Conservation (phyloP, 2,797 vertebrate species). For the Enteromius viviparus region DNA sequence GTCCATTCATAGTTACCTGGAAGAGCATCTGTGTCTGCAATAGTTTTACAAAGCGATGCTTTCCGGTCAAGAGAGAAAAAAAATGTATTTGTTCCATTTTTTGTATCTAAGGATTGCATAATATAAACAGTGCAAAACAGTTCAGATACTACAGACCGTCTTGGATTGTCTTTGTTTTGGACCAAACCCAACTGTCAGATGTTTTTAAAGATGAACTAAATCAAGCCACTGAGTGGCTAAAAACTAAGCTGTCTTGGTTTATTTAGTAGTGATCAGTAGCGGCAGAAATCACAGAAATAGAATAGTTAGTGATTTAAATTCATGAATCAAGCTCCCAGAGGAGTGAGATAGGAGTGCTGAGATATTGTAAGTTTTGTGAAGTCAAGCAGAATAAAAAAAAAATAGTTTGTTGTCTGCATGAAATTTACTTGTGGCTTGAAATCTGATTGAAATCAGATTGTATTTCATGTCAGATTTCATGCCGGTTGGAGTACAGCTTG, state of each 20-base stretch:
- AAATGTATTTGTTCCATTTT: neutral
- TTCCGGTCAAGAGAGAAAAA: neutral
- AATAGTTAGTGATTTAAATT: constrained; percentile 10
- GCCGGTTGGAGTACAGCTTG: constrained; percentile 32
- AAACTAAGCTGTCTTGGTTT: constrained; percentile 14
- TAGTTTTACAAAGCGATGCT: neutral
- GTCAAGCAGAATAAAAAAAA: neutral
- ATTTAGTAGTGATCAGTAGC: constrained; percentile 19
- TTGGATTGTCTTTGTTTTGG: neutral
- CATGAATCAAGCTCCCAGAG: constrained; percentile 11
- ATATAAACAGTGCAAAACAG: constrained; percentile 14
- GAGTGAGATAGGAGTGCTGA: too few species aligned
- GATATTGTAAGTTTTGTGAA: constrained; percentile 8
- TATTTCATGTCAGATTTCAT: neutral
- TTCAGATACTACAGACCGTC: neutral
- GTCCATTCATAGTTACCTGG: constrained; percentile 41
- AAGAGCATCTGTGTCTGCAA: constrained; percentile 29
- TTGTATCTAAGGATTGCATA: constrained; percentile 12
- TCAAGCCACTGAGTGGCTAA: neutral
- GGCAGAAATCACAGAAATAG: constrained; percentile 18
- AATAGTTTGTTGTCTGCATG: neutral
- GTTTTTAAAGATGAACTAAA: constrained; percentile 1
- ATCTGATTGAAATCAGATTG: neutral
- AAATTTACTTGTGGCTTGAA: constrained; percentile 5
- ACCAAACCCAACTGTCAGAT: constrained; percentile 2